phyloP scores from a whole-genome alignment of 2,797 vertebrate species.

The Acanthornis magna region DNA sequence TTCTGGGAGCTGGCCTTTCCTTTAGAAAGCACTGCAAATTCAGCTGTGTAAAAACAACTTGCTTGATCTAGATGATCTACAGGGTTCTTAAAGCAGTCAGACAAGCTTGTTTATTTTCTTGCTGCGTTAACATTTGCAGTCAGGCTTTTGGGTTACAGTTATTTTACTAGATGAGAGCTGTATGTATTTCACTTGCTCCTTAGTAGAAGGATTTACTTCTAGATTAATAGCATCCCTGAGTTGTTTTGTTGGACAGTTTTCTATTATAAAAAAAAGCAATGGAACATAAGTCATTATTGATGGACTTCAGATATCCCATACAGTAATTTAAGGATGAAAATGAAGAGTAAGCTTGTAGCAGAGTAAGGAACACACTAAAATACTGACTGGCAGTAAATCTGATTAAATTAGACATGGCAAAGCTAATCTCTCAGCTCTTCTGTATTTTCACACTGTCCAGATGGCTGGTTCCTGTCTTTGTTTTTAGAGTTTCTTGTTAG shows the following conservation, averaged over 20 bases:
- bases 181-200: neutral
- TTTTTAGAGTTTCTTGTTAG: constrained; percentile 10
- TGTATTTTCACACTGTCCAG: constrained; percentile 29
- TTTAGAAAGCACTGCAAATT: neutral
- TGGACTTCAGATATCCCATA: neutral
- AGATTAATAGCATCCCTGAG: neutral
- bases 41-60: neutral
- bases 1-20: neutral
- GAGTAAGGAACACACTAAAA: neutral
- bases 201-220: neutral
- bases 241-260: neutral
- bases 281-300: neutral
- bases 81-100: neutral
- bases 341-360: neutral
- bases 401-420: constrained; percentile 26
- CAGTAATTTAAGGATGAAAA: neutral
- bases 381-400: constrained; percentile 12
- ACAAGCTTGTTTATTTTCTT: neutral
- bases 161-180: neutral
- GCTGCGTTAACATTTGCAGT: neutral
- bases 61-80: neutral
- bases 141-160: neutral
- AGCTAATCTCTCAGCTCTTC: constrained; percentile 27
- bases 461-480: constrained; percentile 29
- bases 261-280: neutral